Conservation (phyloP, 2,888 invertebrate genomes). For the Oligia fasciuncula region DNA sequence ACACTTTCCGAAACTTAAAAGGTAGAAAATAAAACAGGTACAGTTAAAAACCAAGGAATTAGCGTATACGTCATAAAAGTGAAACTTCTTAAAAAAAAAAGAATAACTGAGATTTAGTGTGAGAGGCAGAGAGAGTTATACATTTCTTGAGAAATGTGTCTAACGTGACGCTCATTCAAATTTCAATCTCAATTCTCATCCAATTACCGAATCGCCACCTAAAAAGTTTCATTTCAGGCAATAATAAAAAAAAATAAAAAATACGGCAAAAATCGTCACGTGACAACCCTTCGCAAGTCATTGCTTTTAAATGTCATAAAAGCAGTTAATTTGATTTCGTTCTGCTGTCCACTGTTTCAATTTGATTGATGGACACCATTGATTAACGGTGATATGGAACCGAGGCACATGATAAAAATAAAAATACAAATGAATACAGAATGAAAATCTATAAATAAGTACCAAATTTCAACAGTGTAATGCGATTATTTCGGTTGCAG, state of each 20-base stretch:
- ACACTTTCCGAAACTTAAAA: no score
- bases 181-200: no score
- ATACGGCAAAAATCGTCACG: neutral
- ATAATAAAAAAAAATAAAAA: neutral
- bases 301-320: slow-evolving; percentile 65
- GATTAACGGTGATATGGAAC: slow-evolving; percentile 59
- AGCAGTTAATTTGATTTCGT: slow-evolving; percentile 70
- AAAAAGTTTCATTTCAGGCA: no score
- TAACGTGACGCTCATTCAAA: no score
- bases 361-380: slow-evolving; percentile 66
- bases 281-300: slow-evolving; percentile 46
- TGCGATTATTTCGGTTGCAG: neutral
- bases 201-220: no score
- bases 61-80: no score
- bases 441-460: neutral
- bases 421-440: neutral
- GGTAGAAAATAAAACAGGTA: no score
- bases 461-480: neutral
- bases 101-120: no score
- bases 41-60: no score
- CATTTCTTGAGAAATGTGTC: no score
- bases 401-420: slow-evolving; percentile 34
- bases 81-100: no score
- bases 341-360: slow-evolving; percentile 47
- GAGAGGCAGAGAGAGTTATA: no score